Percentiles rank a stretch among this genome's conserved stretches.
Conservation (phyloP, 2,113 vertebrate genomes). For the Eulacestoma nigropectus region DNA sequence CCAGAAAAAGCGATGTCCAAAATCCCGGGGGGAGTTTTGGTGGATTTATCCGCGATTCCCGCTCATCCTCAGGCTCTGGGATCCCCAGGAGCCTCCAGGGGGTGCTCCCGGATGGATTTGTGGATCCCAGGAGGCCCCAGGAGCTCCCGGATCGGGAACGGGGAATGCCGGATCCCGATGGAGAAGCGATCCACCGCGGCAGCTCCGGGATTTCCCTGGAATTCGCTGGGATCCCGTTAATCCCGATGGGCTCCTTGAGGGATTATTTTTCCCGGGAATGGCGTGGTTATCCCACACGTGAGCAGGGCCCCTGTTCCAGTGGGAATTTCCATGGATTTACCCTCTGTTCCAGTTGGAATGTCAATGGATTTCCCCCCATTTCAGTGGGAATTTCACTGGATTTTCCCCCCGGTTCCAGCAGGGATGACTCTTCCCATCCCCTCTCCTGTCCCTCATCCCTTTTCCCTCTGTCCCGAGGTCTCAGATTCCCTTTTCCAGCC, state of each 20-base stretch:
- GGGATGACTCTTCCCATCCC: not conserved
- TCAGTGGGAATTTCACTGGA: not conserved
- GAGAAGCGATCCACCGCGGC: not conserved
- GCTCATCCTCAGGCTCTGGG: rapidly evolving
- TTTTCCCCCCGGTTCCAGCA: rapidly evolving
- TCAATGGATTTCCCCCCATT: not conserved
- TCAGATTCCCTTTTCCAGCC: not conserved
- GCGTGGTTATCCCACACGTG: rapidly evolving
- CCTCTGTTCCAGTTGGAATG: not conserved
- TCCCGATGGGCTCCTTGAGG: not conserved
- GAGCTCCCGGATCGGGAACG: not conserved
- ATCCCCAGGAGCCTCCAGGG: no score
- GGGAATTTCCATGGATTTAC: not conserved
- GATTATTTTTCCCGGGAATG: not conserved
- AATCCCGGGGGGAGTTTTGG: not conserved
- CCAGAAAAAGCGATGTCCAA: not conserved
- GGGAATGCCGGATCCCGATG: not conserved
- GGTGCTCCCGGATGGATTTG: no score
- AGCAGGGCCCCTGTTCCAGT: not conserved
- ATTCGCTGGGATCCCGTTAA: not conserved
- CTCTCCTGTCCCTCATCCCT: not conserved
- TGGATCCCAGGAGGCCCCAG: rapidly evolving
- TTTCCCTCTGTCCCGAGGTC: not conserved
- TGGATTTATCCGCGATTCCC: not conserved
- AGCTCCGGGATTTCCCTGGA: not conserved